phyloP scores from a whole-genome alignment of 2,113 vertebrate genomes.

The Otocyon megalotis region DNA sequence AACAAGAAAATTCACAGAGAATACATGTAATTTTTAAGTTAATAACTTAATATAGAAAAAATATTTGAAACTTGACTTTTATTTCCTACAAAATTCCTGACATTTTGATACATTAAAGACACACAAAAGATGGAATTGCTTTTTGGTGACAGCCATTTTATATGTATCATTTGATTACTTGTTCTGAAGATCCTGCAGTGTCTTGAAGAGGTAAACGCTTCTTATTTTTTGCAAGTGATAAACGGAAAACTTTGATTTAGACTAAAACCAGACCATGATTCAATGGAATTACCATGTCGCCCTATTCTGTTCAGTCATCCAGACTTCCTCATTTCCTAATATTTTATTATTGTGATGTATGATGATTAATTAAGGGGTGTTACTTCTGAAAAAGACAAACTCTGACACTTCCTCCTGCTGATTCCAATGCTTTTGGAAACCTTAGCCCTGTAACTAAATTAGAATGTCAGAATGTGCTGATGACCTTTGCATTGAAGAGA shows the following conservation, averaged over 20 bases:
- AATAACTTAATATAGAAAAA: not conserved
- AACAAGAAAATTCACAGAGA: not conserved
- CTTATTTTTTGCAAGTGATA: not conserved
- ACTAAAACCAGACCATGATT: not conserved
- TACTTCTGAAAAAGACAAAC: slow-evolving; percentile 24
- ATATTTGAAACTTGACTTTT: not conserved
- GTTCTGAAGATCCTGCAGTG: not conserved
- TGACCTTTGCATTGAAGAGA: not conserved
- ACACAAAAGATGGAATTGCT: not conserved
- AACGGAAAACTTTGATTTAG: not conserved
- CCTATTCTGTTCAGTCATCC: not conserved
- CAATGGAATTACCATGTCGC: not conserved
- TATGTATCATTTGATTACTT: not conserved
- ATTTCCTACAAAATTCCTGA: slow-evolving; percentile 4
- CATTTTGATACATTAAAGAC: not conserved
- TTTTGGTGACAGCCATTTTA: not conserved
- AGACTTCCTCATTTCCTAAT: not conserved
- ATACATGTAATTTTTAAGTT: not conserved
- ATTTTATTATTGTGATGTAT: not conserved
- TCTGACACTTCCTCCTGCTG: not conserved
- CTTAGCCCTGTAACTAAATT: slow-evolving; percentile 37
- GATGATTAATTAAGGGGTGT: not conserved
- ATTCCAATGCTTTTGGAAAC: slow-evolving; percentile 14
- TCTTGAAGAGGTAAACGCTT: not conserved
- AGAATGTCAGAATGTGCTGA: slow-evolving; percentile 15